Percentiles rank a stretch among this genome's conserved stretches.
Evolutionary conservation across 2,888 invertebrate species (phyloP).

Genomic region (Chorisops tibialis): DNA sequence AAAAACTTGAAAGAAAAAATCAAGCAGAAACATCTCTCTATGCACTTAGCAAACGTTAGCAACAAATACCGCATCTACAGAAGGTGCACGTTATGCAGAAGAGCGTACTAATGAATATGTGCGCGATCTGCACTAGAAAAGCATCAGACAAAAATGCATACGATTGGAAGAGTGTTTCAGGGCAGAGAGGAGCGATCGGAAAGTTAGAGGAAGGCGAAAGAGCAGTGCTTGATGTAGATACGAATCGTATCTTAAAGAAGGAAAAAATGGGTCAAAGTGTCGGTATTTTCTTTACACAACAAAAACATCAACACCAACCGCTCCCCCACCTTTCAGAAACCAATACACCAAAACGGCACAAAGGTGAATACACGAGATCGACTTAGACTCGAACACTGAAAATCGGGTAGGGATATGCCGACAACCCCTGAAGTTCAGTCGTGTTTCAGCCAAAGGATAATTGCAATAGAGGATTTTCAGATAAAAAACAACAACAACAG

Average conservation of each 20-base stretch:
- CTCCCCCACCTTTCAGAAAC: not conserved
- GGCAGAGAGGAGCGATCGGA: not conserved
- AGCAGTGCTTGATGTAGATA: not conserved
- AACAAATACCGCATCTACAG: too few species aligned
- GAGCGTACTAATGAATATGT: too few species aligned
- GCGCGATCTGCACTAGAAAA: too few species aligned
- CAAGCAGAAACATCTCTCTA: too few species aligned
- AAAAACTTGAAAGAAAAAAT: too few species aligned
- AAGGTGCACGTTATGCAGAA: too few species aligned
- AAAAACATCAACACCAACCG: constrained; percentile 23
- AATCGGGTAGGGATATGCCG: constrained; percentile 12
- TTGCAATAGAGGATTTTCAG: too few species aligned
- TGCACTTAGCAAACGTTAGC: too few species aligned
- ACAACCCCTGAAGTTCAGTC: too few species aligned
- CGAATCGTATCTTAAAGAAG: constrained; percentile 15
- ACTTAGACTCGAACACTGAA: constrained; percentile 18
- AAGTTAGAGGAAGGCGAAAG: not conserved
- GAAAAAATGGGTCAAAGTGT: constrained; percentile 32
- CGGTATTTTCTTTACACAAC: constrained; percentile 30
- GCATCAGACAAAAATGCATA: too few species aligned
- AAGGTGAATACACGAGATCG: constrained; percentile 21
- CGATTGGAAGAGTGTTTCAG: not conserved
- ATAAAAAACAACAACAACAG: too few species aligned
- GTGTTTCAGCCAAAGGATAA: too few species aligned
- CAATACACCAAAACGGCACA: constrained; percentile 11